Evolutionary conservation across 2,113 vertebrate genomes (phyloP).

Genomic region (Campylomormyrus tamandua): DNA sequence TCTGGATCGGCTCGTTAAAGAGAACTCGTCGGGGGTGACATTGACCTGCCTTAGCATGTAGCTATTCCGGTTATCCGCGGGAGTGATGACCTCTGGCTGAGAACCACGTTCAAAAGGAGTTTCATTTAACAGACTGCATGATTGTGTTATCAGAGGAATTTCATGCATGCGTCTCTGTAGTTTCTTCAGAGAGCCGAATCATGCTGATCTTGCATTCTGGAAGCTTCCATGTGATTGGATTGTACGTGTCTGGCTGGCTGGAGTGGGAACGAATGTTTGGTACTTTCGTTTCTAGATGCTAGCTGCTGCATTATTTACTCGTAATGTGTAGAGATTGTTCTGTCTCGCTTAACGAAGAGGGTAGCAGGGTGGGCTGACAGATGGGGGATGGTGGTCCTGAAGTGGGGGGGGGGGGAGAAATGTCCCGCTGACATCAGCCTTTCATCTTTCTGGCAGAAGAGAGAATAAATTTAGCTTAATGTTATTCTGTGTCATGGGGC

Average conservation of each 20-base stretch:
- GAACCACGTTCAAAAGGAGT: not conserved
- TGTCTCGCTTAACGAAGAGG: not conserved
- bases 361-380: conserved; percentile 6
- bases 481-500: not conserved
- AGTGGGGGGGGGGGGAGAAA: not conserved
- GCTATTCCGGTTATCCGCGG: no score
- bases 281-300: not conserved
- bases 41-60: not conserved
- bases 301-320: not conserved
- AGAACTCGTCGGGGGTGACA: conserved; percentile 2
- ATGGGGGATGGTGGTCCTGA: not conserved
- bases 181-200: not conserved
- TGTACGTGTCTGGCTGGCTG: not conserved
- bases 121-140: not conserved
- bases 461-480: conserved; percentile 8
- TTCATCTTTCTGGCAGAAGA: conserved; percentile 6
- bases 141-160: not conserved
- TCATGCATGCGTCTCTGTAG: not conserved
- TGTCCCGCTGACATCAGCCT: conserved; percentile 3
- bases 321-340: not conserved
- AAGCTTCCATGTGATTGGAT: not conserved
- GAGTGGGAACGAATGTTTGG: not conserved
- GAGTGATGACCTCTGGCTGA: not conserved
- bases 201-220: not conserved
- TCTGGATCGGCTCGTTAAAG: not conserved